These are phyloP conservation scores for Cyclina sinensis DNA, from an alignment of 1,140 invertebrate genomes.

Conservation along the genomic window DNA sequence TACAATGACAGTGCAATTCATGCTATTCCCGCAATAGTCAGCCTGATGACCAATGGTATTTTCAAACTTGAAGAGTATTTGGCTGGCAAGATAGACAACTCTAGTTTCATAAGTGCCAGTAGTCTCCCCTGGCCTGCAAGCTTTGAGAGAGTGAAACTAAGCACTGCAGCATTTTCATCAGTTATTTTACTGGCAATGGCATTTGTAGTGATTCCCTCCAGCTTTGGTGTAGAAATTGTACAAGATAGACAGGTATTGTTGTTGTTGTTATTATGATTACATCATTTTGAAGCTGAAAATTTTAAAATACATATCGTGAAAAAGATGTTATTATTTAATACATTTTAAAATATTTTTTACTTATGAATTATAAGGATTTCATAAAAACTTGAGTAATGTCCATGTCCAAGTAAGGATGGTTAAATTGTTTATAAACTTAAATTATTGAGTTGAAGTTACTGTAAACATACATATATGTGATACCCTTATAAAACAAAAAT, in stretches of 20 bases:
- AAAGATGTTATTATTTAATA: too few species aligned
- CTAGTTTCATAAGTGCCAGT: slow-evolving; percentile 68
- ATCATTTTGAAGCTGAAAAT: not conserved
- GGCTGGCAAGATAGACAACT: slow-evolving; percentile 40
- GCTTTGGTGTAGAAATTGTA: slow-evolving; percentile 93
- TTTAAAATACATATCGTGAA: too few species aligned
- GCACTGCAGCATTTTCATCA: slow-evolving; percentile 91
- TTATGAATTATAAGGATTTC: too few species aligned
- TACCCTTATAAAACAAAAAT: too few species aligned
- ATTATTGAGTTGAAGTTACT: too few species aligned
- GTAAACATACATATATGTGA: too few species aligned
- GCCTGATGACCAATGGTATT: slow-evolving; percentile 91
- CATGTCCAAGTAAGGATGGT: too few species aligned
- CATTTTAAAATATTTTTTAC: too few species aligned
- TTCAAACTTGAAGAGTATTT: slow-evolving; percentile 81
- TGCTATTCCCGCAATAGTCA: slow-evolving; percentile 92
- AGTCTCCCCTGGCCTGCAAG: slow-evolving; percentile 91
- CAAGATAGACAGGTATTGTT: slow-evolving; percentile 92
- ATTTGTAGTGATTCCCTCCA: slow-evolving; percentile 92
- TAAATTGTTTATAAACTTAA: too few species aligned
- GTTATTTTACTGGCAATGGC: slow-evolving; percentile 93
- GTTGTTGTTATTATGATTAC: not conserved
- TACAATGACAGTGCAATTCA: slow-evolving; percentile 94
- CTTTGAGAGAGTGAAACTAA: slow-evolving; percentile 90
- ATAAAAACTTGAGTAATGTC: too few species aligned